A percentile compares a stretch with the other conserved stretches of the same genome.
phyloP scores from a whole-genome alignment of 2,113 vertebrate genomes.

The Caloenas nicobarica region DNA sequence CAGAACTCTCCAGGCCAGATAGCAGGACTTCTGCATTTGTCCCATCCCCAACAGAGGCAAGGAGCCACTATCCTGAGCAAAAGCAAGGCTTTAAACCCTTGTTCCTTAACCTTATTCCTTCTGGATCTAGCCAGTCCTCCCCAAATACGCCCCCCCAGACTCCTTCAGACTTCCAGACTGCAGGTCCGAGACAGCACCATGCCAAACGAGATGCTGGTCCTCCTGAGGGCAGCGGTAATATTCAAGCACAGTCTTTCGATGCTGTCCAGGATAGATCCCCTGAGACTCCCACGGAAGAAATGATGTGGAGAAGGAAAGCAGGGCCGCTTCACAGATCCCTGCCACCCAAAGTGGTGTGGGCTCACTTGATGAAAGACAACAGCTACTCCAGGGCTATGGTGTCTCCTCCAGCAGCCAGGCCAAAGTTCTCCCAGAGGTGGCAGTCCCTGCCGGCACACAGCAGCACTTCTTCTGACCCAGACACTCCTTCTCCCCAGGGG shows the following conservation, averaged over 20 bases:
- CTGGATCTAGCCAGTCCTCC: background rate
- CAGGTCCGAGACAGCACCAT: background rate
- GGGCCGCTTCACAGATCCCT: slow-evolving; percentile 44
- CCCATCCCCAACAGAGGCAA: background rate
- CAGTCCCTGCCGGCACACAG: slow-evolving; percentile 25
- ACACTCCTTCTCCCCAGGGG: slow-evolving; percentile 31
- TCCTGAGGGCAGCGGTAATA: background rate
- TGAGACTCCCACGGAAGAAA: slow-evolving; percentile 57
- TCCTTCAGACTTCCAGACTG: background rate
- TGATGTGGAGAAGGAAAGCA: slow-evolving; percentile 4
- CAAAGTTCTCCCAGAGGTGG: slow-evolving; percentile 22
- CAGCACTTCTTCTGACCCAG: slow-evolving; percentile 68
- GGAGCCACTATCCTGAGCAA: slow-evolving; percentile 14
- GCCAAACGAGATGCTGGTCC: background rate
- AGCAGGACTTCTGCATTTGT: slow-evolving; percentile 48
- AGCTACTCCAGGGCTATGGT: background rate
- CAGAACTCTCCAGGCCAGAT: slow-evolving; percentile 41
- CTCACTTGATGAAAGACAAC: background rate
- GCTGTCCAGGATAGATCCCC: slow-evolving; percentile 15
- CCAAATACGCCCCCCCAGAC: background rate
- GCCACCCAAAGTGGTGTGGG: slow-evolving; percentile 28
- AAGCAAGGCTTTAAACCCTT: slow-evolving; percentile 49
- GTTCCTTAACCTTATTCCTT: background rate
- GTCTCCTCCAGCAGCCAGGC: background rate
- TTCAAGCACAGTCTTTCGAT: background rate